These are phyloP conservation scores for Calidris pygmaea DNA, from an alignment of 2,113 vertebrate genomes.

Conservation along the genomic window DNA sequence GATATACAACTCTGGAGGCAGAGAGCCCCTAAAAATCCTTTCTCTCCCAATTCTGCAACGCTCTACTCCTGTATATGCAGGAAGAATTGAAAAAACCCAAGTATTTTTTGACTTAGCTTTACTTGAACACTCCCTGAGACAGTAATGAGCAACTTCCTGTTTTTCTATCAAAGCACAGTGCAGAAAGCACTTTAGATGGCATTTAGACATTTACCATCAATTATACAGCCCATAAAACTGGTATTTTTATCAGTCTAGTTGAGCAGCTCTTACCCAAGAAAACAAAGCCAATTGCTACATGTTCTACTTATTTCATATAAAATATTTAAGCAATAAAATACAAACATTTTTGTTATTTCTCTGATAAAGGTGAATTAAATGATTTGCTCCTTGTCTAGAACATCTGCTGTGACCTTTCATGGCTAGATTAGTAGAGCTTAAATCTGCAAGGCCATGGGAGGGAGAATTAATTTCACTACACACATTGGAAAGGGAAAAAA, in stretches of 20 bases:
- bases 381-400: not conserved
- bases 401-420: not conserved
- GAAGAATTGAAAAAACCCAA: not conserved
- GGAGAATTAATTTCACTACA: not conserved
- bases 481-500: not conserved
- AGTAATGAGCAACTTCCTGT: not conserved
- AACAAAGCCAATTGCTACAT: not conserved
- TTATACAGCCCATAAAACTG: not conserved
- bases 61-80: not conserved
- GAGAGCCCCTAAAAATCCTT: not conserved
- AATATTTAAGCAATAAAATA: not conserved
- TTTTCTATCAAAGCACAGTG: not conserved
- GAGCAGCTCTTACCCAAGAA: not conserved
- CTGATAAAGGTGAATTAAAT: not conserved
- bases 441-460: not conserved
- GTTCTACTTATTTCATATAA: not conserved
- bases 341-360: not conserved
- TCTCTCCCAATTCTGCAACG: not conserved
- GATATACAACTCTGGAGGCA: not conserved
- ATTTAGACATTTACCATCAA: not conserved
- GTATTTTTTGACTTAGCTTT: not conserved
- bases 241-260: not conserved
- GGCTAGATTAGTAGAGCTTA: not conserved
- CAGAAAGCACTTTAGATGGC: not conserved
- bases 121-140: not conserved